A percentile compares a stretch with the other conserved stretches of the same genome.
Evolutionary conservation across 2,797 vertebrate species (phyloP).

Genomic region (Pangasius mekongensis): DNA sequence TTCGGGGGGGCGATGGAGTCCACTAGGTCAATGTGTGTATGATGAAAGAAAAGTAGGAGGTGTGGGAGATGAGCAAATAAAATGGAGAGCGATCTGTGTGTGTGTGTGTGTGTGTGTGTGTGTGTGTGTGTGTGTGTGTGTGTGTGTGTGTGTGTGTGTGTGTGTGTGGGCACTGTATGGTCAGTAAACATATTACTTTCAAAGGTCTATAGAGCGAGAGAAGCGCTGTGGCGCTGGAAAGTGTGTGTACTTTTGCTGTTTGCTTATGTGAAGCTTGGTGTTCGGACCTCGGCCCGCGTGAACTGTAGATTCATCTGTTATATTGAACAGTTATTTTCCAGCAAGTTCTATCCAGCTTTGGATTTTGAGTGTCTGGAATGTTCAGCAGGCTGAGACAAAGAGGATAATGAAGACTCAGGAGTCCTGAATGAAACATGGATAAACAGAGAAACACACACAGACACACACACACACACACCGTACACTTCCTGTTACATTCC

Average conservation of each 20-base stretch:
- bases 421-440: constrained; percentile 42
- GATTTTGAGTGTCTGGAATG: neutral
- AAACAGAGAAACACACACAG: constrained; percentile 9
- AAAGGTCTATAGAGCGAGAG: neutral
- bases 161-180: neutral
- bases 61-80: neutral
- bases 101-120: neutral
- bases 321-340: neutral
- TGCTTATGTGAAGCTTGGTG: neutral
- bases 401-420: constrained; percentile 52
- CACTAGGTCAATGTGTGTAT: neutral
- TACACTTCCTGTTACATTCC: neutral
- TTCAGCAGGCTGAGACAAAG: constrained; percentile 16
- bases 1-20: neutral
- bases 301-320: neutral
- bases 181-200: neutral
- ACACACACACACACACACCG: neutral
- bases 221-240: neutral
- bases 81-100: too few relatives aligned
- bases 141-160: neutral
- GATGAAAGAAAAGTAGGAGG: neutral
- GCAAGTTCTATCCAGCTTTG: neutral
- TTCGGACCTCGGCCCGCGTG: neutral
- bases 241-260: neutral
- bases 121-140: neutral